Base-by-base conservation (phyloP, 2,113 vertebrate genomes). In the Passer montanus region DNA sequence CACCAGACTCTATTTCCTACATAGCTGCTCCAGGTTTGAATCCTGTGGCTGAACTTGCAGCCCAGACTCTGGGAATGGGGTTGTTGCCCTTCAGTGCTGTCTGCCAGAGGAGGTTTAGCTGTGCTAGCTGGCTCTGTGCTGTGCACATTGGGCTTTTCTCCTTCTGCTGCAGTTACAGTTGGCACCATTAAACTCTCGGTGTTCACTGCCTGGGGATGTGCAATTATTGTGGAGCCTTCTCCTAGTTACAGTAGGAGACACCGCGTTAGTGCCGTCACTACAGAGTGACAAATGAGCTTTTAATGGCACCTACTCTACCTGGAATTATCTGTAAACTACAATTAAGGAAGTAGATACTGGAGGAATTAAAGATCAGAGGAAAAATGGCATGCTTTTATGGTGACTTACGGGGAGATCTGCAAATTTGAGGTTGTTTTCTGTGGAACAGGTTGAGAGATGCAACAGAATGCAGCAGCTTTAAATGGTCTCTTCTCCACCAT, bases 241-340 rank as follows among this genome's bases (percentile, higher is more conserved):
- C 91, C 93, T 87, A 96, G 84, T 94, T 97, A 97, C 96, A 94
- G 91, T 96, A 96, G 94, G 89, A 96, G 93, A 95, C 89, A 94
- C 39, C 1, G 22, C 5, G 9, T 92, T 91, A 72, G 91, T 64
- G 84, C 93, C 78, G 80, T 89, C 94, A 64, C 91, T 96, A 58
- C 0, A 1, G 86, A 90, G 83, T 96, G 96, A 96, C 94, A 96
- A 94, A 97, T 56, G 96, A 95, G 95, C 52, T 94, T 97, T 97
- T 97, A 97, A 96, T 84, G 95, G 49, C 80, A 90, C 94, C 86
- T 87, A 60, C 73, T 93, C 94, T 92, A 97, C 96, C 95, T 97
- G 95, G 94, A 97, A 95, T 93, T 90, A 96, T 95, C 95, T 49
- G 91, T 95, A 94, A 95, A 91, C 95, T 87, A 92, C 94, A 95